Percentiles rank a stretch among this genome's conserved stretches.
Evolutionary conservation across 2,113 vertebrate species (phyloP).

Genomic region (Neotragus pygmaeus): DNA sequence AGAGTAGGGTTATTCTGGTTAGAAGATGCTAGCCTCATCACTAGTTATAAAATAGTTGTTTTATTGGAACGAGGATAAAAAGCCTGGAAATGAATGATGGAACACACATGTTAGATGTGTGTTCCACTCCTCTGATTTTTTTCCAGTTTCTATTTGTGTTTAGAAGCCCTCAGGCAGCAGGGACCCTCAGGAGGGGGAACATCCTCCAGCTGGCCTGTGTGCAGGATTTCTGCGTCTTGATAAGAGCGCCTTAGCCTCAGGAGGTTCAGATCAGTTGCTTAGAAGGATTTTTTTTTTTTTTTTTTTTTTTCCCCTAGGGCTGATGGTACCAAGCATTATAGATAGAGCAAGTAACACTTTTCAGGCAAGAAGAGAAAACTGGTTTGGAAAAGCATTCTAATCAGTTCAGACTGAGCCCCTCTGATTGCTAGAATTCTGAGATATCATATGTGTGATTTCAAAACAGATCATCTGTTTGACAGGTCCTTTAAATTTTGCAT

Average conservation of each 20-base stretch:
- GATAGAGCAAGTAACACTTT: slow-evolving; percentile 25
- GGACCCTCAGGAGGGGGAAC: neutral
- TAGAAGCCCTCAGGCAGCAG: neutral
- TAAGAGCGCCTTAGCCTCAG: neutral
- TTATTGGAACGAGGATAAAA: neutral
- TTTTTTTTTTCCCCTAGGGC: neutral
- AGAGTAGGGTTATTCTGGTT: neutral
- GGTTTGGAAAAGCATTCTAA: slow-evolving; percentile 37
- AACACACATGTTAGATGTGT: neutral
- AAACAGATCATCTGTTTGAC: slow-evolving; percentile 52
- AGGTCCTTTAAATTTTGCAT: slow-evolving; percentile 21
- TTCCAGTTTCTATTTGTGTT: neutral
- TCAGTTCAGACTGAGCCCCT: neutral
- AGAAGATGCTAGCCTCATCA: neutral
- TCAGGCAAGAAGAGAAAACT: slow-evolving; percentile 24
- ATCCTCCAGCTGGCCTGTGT: neutral
- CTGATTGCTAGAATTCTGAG: neutral
- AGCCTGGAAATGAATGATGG: neutral
- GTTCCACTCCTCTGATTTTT: neutral
- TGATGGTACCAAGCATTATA: neutral
- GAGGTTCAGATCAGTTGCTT: neutral
- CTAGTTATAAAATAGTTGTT: neutral
- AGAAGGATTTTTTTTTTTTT: neutral
- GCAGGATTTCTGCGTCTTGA: neutral
- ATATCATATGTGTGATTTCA: neutral